Percentiles rank a stretch among this genome's conserved stretches.
phyloP scores from a whole-genome alignment of 2,888 invertebrate genomes.

The Melinaea marsaeus region DNA sequence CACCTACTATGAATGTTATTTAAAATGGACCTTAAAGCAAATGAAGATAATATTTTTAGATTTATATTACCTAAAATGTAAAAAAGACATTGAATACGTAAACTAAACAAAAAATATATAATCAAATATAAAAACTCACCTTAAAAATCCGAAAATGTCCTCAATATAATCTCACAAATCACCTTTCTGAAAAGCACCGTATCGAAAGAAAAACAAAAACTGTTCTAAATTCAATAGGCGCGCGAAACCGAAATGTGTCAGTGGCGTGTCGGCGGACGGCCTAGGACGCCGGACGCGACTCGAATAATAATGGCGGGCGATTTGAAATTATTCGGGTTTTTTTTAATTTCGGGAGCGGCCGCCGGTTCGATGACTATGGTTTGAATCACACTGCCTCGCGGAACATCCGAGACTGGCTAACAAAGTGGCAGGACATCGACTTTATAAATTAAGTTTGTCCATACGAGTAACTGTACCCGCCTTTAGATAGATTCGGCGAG shows the following conservation, averaged over 20 bases:
- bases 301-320: conserved; percentile 55
- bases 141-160: conserved; percentile 42
- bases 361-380: conserved; percentile 58
- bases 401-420: conserved; percentile 62
- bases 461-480: conserved; percentile 61
- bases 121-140: conserved; percentile 44
- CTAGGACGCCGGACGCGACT: conserved; percentile 63
- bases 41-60: no score
- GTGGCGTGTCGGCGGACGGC: conserved; percentile 69
- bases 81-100: no score
- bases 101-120: neutral
- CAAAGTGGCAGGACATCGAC: conserved; percentile 71
- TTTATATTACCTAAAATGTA: no score
- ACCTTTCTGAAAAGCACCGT: conserved; percentile 59
- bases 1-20: neutral
- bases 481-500: conserved; percentile 33
- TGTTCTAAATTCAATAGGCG: conserved; percentile 73
- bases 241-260: conserved; percentile 76
- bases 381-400: conserved; percentile 65
- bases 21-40: no score
- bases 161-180: conserved; percentile 45
- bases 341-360: conserved; percentile 64
- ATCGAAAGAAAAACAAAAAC: conserved; percentile 55
- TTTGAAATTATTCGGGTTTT: conserved; percentile 50
- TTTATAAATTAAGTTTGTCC: conserved; percentile 73